Base-by-base conservation (phyloP, 1,140 invertebrate species). In the Trachelipus rathkii region DNA sequence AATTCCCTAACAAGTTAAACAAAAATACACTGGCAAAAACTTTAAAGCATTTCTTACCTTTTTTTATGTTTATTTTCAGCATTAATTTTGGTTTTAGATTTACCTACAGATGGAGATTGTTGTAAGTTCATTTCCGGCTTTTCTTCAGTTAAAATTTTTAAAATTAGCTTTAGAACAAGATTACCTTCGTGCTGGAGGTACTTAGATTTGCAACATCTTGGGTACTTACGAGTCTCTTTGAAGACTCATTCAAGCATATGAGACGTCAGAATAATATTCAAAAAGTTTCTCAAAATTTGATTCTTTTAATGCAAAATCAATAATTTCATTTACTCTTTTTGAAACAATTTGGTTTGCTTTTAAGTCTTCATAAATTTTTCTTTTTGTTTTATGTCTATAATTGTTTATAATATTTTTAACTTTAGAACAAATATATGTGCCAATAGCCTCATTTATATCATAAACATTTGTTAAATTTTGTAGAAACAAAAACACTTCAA, bases 381-480 rank as follows among this genome's bases (percentile, higher is more conserved):
- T n/a, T n/a, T 19, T 60, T 1, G 50, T 60, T 60, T 60, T 60
- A 60, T 60, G 50, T 60, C 50, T 60, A 60, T 60, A 60, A 60
- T 60, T 60, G 8, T 60, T 60, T 19, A 60, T 19, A 60, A 60
- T 15, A 60, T 60, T 60, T 60, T 60, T 60, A 2, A 60, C 19
- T 60, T 60, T 60, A 15, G 50, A 60, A 60, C 50, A 60, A 13
- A 60, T 19, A 19, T 60, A 60, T 4, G 50, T 60, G 19, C 50
- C 50, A 13, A 60, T 19, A 60, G 19, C 1, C 19, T 60, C 50
- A 60, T 60, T 60, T 19, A 60, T 19, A 60, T 60, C 8, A 8
- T 60, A 60, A 1, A 60, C 19, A 19, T 60, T 60, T 8, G 2
- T 60, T 8, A 60, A 60, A 60, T 60, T 60, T 19, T 60, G 50